Conservation (phyloP, 2,113 vertebrate species). For the Lepisosteus osseus region DNA sequence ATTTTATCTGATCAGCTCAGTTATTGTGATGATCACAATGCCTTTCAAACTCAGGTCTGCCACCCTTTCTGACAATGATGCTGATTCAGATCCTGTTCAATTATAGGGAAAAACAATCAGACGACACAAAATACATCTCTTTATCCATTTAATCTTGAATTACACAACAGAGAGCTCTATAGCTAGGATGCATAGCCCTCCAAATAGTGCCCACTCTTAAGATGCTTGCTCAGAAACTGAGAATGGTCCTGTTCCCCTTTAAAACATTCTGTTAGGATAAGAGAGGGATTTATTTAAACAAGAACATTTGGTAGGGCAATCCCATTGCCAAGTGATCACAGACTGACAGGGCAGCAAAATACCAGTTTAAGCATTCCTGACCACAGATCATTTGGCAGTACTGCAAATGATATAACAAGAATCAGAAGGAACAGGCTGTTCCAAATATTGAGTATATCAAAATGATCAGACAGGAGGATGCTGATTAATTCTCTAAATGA, state of each 20-base stretch:
- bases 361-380: neutral
- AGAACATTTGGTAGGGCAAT: neutral
- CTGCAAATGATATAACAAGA: neutral
- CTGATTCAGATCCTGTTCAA: conserved; percentile 55
- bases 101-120: conserved; percentile 47
- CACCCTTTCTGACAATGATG: conserved; percentile 23
- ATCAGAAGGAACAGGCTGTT: neutral
- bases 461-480: neutral
- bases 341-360: neutral
- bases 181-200: no score
- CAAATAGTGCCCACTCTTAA: no score
- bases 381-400: neutral
- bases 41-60: conserved; percentile 18
- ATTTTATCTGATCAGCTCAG: neutral
- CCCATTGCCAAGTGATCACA: neutral
- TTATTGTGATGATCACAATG: conserved; percentile 27
- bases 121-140: conserved; percentile 43
- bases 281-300: neutral
- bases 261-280: neutral
- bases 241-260: neutral
- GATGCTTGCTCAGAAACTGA: neutral
- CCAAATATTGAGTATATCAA: neutral
- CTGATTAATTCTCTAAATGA: neutral
- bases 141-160: conserved; percentile 43
- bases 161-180: conserved; percentile 25